Evolutionary conservation across 2,888 invertebrate species (phyloP).

Genomic region (Eilema caniola): DNA sequence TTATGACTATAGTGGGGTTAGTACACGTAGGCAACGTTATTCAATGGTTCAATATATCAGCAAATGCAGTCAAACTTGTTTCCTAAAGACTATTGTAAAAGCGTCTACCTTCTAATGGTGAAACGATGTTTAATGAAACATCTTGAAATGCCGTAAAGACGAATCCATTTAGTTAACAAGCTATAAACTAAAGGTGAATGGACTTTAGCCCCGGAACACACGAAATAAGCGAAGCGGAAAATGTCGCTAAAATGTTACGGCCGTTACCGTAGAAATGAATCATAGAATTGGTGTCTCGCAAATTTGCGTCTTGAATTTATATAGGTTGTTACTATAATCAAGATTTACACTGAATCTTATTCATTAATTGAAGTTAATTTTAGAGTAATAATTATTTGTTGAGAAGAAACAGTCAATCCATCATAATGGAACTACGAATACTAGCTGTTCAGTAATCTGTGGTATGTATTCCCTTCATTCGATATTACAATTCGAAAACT

Average conservation of each 20-base stretch:
- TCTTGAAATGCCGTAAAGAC: slow-evolving; percentile 54
- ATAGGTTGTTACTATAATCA: not conserved
- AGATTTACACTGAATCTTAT: not conserved
- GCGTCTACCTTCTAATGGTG: not conserved
- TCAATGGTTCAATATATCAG: not conserved
- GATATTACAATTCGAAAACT: too few relatives aligned
- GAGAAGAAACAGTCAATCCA: not conserved
- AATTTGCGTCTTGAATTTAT: slow-evolving; percentile 3
- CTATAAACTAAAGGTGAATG: slow-evolving; percentile 57
- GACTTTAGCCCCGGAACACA: slow-evolving; percentile 41
- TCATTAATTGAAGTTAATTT: not conserved
- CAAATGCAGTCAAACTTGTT: not conserved
- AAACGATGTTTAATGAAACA: slow-evolving; percentile 40
- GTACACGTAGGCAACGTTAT: not conserved
- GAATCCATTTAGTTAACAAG: slow-evolving; percentile 58
- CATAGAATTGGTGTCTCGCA: not conserved
- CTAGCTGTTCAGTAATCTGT: too few relatives aligned
- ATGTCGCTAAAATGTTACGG: slow-evolving; percentile 36
- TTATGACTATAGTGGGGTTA: too few relatives aligned
- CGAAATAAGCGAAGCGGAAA: slow-evolving; percentile 32
- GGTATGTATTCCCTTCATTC: too few relatives aligned
- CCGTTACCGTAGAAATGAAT: not conserved
- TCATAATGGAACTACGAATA: not conserved
- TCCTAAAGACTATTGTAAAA: not conserved
- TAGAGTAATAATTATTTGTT: not conserved